Conservation (phyloP, 2,797 vertebrate genomes). For the Galagoides demidoff region DNA sequence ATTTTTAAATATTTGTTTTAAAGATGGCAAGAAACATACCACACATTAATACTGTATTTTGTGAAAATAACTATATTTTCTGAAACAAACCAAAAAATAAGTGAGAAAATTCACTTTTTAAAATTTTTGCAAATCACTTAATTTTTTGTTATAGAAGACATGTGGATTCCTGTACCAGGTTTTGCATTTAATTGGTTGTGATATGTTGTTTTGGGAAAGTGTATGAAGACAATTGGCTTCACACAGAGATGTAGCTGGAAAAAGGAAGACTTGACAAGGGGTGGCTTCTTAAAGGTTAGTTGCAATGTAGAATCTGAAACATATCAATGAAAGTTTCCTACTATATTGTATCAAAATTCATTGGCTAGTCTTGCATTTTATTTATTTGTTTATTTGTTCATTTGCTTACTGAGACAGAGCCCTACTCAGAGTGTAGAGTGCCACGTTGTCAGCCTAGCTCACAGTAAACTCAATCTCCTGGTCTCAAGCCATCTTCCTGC, state of each 20-base stretch:
- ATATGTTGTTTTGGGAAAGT: slow-evolving; percentile 1
- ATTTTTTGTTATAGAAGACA: not conserved
- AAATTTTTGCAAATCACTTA: not conserved
- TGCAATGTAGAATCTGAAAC: not conserved
- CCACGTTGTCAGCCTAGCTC: too few species aligned
- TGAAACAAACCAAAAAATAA: not conserved
- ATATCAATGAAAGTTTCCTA: not conserved
- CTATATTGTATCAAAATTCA: not conserved
- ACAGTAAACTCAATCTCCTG: too few species aligned
- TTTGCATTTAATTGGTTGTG: slow-evolving; percentile 17
- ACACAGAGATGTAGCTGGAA: not conserved
- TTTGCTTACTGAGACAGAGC: too few species aligned
- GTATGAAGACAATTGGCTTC: not conserved
- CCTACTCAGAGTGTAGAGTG: too few species aligned
- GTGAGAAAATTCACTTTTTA: not conserved
- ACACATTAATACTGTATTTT: not conserved
- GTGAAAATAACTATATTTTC: not conserved
- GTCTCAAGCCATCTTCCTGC: too few species aligned
- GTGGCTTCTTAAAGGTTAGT: not conserved
- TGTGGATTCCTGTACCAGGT: not conserved
- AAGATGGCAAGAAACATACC: not conserved
- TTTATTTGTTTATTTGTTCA: not conserved
- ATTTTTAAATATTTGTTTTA: not conserved
- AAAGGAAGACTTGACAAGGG: not conserved
- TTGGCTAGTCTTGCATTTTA: not conserved